A percentile compares a stretch with the other conserved stretches of the same genome.
These are phyloP conservation scores for Drosophila aldrichi DNA, from an alignment of 2,888 invertebrate genomes.

Conservation along the genomic window DNA sequence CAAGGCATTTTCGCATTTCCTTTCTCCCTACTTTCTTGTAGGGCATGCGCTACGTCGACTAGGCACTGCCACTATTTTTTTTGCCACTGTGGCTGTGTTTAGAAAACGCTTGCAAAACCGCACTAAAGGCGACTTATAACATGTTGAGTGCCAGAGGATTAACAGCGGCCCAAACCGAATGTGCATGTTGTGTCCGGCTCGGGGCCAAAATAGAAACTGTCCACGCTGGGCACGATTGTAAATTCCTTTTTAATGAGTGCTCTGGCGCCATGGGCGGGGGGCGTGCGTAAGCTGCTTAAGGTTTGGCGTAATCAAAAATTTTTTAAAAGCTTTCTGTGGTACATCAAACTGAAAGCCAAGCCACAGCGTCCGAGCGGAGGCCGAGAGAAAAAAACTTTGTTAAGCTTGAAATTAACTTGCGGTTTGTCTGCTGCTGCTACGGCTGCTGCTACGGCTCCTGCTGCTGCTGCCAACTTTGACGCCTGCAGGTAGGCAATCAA, in stretches of 20 bases:
- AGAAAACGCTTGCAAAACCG: slow-evolving; percentile 77
- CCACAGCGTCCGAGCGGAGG: slow-evolving; percentile 21
- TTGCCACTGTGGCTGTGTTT: slow-evolving; percentile 46
- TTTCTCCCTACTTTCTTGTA: neutral
- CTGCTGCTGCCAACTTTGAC: slow-evolving; percentile 71
- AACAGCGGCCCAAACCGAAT: slow-evolving; percentile 61
- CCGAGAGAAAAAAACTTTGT: slow-evolving; percentile 69
- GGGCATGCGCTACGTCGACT: slow-evolving; percentile 24
- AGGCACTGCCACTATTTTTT: slow-evolving; percentile 4
- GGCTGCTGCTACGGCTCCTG: neutral
- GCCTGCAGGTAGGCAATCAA: slow-evolving; percentile 79
- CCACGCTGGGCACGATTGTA: slow-evolving; percentile 51
- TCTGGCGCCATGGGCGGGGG: slow-evolving; percentile 44
- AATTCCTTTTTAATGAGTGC: slow-evolving; percentile 81
- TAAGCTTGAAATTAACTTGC: slow-evolving; percentile 82
- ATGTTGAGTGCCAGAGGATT: slow-evolving; percentile 81
- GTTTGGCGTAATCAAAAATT: slow-evolving; percentile 81
- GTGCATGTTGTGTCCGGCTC: slow-evolving; percentile 30
- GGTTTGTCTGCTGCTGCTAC: slow-evolving; percentile 63
- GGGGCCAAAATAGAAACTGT: slow-evolving; percentile 48
- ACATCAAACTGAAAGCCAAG: slow-evolving; percentile 71
- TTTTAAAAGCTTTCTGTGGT: slow-evolving; percentile 81
- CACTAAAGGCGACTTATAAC: slow-evolving; percentile 82
- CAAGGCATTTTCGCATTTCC: neutral
- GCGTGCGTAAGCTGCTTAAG: slow-evolving; percentile 79